These are phyloP conservation scores for Petrophora chlorosata DNA, from an alignment of 2,888 invertebrate genomes.

Conservation along the genomic window DNA sequence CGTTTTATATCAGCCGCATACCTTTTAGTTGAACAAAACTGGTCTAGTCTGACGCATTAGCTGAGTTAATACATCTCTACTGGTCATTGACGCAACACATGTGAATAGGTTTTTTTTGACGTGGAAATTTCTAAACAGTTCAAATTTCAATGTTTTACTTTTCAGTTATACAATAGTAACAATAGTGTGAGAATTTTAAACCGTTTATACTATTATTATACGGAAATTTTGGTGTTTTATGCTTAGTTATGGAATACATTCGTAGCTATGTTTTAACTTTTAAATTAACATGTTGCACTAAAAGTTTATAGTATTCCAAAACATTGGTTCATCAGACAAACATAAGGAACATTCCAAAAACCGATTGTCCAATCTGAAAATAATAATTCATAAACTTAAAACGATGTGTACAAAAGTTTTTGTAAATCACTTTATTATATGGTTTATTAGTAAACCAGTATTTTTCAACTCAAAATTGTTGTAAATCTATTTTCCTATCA, in stretches of 20 bases:
- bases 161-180: too few species aligned
- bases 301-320: not conserved
- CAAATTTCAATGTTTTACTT: too few species aligned
- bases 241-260: too few species aligned
- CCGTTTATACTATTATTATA: not conserved
- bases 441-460: slow-evolving; percentile 4
- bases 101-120: not conserved
- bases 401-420: slow-evolving; percentile 4
- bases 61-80: not conserved
- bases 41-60: not conserved
- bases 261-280: too few species aligned
- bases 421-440: not conserved
- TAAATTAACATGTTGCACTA: not conserved
- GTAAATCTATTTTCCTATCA: slow-evolving; percentile 41
- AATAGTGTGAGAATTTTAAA: not conserved
- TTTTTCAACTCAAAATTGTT: slow-evolving; percentile 16
- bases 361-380: not conserved
- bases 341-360: slow-evolving; percentile 31
- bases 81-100: not conserved
- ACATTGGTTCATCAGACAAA: not conserved
- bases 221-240: too few species aligned
- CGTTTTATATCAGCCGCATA: too few species aligned
- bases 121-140: not conserved
- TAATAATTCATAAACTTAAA: not conserved
- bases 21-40: too few species aligned